Percentiles rank a stretch among this genome's conserved stretches.
phyloP scores from a whole-genome alignment of 2,888 invertebrate species.

The Reticulitermes lucifugus region DNA sequence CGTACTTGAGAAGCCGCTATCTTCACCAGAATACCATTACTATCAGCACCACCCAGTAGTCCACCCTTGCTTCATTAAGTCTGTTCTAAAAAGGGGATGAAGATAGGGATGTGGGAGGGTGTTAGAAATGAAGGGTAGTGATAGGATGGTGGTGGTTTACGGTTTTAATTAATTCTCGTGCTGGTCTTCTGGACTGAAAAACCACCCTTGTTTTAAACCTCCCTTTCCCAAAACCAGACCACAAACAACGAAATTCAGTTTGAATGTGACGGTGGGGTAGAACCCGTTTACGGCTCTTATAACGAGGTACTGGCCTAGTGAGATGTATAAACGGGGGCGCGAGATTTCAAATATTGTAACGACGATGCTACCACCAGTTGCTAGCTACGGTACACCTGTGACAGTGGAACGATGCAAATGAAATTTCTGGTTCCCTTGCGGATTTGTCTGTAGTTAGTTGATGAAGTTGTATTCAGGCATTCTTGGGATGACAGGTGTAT shows the following conservation, averaged over 20 bases:
- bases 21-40: constrained; percentile 13
- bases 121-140: constrained; percentile 7
- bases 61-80: constrained; percentile 39
- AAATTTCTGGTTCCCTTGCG: too few relatives aligned
- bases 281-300: neutral
- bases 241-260: constrained; percentile 52
- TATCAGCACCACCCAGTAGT: constrained; percentile 24
- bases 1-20: neutral
- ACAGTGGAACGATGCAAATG: too few relatives aligned
- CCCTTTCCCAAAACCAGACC: constrained; percentile 13
- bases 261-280: neutral
- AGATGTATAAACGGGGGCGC: too few relatives aligned
- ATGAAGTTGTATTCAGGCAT: too few relatives aligned
- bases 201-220: neutral
- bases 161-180: constrained; percentile 51
- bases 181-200: constrained; percentile 29
- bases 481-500: too few relatives aligned
- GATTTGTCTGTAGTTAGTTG: too few relatives aligned
- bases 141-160: constrained; percentile 45
- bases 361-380: neutral
- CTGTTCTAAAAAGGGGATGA: neutral
- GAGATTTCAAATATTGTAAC: neutral
- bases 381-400: neutral
- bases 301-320: neutral
- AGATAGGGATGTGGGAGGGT: constrained; percentile 21